Conservation (phyloP, 2,888 invertebrate genomes). For the Uropetala carovei region DNA sequence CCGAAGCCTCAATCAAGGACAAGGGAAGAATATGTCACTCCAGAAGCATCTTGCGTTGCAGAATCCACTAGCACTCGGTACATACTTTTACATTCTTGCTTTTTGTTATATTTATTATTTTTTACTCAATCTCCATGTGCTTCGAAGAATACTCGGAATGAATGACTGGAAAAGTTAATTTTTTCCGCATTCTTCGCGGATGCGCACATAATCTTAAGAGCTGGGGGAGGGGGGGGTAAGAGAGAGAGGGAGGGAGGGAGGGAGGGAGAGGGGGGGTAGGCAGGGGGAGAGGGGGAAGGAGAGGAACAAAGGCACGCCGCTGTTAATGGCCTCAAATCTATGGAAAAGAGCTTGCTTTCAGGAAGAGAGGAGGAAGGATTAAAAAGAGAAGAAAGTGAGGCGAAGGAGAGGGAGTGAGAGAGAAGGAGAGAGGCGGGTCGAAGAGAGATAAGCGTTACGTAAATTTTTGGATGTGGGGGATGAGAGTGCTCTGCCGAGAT, state of each 20-base stretch:
- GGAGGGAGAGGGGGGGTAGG: not conserved
- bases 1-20: too few species aligned
- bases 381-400: not conserved
- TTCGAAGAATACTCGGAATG: too few species aligned
- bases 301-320: constrained; percentile 50
- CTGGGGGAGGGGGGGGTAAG: not conserved
- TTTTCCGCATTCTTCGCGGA: too few species aligned
- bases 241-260: not conserved
- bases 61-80: too few species aligned
- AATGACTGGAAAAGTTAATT: too few species aligned
- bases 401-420: constrained; percentile 13
- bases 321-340: constrained; percentile 57
- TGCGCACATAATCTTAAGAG: too few species aligned
- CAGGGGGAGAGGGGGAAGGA: too few species aligned
- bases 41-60: too few species aligned
- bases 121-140: too few species aligned
- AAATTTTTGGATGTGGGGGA: not conserved
- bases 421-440: not conserved
- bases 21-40: too few species aligned
- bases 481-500: not conserved
- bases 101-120: too few species aligned
- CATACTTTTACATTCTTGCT: too few species aligned
- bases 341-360: constrained; percentile 57
- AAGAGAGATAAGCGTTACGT: constrained; percentile 34
- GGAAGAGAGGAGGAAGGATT: not conserved